A percentile compares a stretch with the other conserved stretches of the same genome.
Evolutionary conservation across 2,888 invertebrate species (phyloP).

Genomic region (Entomobrya multifasciata): DNA sequence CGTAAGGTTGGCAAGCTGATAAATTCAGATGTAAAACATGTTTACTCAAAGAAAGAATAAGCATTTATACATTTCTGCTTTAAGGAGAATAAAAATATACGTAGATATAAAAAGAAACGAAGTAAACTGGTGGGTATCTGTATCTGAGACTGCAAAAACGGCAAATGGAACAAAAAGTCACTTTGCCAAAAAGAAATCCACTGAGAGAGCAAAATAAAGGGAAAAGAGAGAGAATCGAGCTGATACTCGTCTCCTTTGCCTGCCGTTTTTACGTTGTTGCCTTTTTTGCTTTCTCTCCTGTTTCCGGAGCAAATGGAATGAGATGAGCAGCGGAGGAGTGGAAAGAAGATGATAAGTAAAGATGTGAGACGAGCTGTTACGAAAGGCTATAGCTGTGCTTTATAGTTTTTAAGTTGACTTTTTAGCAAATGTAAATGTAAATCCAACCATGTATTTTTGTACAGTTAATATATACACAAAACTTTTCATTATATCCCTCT

Average conservation of each 20-base stretch:
- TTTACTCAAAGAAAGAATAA: no score
- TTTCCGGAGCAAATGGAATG: constrained; percentile 66
- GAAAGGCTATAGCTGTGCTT: constrained; percentile 15
- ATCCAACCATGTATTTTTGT: background rate
- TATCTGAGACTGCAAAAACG: constrained; percentile 45
- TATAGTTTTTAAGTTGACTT: constrained; percentile 28
- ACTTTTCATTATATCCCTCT: background rate
- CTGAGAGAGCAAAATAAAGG: constrained; percentile 7
- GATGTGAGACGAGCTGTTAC: constrained; percentile 53
- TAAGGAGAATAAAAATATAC: background rate
- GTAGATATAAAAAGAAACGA: background rate
- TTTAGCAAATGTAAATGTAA: constrained; percentile 24
- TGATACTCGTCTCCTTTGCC: background rate
- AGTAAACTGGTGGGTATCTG: constrained; percentile 27
- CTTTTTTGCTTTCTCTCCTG: constrained; percentile 27
- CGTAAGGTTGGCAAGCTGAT: constrained; percentile 23
- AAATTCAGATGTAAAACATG: constrained; percentile 57
- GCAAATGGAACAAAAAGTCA: constrained; percentile 60
- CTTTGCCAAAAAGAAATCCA: constrained; percentile 63
- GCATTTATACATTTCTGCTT: constrained; percentile 25
- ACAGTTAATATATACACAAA: background rate
- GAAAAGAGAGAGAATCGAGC: background rate
- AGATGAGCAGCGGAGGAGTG: constrained; percentile 36
- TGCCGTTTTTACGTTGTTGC: constrained; percentile 45
- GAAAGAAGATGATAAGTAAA: constrained; percentile 16